These are phyloP conservation scores for Stegophylla sp. DNA, from an alignment of 2,888 invertebrate species.

Conservation along the genomic window DNA sequence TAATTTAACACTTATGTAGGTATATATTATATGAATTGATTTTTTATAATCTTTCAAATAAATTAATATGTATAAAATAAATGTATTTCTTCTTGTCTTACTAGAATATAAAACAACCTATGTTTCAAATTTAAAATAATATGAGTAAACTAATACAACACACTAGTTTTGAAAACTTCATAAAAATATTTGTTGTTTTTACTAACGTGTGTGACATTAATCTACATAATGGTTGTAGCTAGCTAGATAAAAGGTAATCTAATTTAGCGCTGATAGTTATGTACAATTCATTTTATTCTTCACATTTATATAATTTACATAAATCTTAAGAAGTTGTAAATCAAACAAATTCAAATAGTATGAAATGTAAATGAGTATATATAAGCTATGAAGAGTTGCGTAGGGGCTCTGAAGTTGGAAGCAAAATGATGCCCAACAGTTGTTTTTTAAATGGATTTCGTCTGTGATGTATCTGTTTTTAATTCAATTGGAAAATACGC, in stretches of 20 bases:
- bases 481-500: constrained; percentile 38
- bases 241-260: constrained; percentile 61
- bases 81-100: not conserved
- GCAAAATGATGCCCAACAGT: constrained; percentile 55
- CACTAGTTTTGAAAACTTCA: constrained; percentile 66
- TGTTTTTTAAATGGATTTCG: constrained; percentile 24
- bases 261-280: constrained; percentile 70
- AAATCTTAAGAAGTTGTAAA: no score
- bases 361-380: not conserved
- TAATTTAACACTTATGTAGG: no score
- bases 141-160: constrained; percentile 62
- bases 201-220: constrained; percentile 71
- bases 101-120: not conserved
- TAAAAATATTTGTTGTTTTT: constrained; percentile 63
- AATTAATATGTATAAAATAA: not conserved
- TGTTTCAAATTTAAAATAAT: no score
- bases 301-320: no score
- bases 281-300: constrained; percentile 64
- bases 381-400: constrained; percentile 65
- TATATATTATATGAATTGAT: no score
- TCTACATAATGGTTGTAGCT: constrained; percentile 66
- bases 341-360: no score
- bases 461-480: constrained; percentile 37
- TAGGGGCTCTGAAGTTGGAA: constrained; percentile 66
- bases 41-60: not conserved